phyloP scores from a whole-genome alignment of 1,140 invertebrate species.

The Pseudobourletiella spinata region DNA sequence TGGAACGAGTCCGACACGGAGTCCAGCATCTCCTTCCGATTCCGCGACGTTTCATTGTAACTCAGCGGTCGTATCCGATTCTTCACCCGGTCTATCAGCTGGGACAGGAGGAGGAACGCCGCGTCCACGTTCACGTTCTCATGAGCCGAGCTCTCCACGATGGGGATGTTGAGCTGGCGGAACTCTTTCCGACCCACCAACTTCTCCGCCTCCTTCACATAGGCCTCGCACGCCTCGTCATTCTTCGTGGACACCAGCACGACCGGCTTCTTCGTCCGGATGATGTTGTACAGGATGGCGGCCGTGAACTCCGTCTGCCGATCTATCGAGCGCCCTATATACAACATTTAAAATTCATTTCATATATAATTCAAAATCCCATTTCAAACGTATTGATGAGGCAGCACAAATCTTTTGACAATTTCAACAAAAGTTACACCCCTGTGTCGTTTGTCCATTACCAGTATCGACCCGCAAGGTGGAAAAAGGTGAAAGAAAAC shows the following conservation, averaged over 20 bases:
- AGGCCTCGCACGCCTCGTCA: constrained; percentile 82
- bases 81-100: constrained; percentile 75
- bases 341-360: neutral
- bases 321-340: constrained; percentile 66
- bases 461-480: constrained; percentile 1
- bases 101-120: constrained; percentile 83
- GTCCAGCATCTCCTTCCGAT: constrained; percentile 79
- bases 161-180: constrained; percentile 61
- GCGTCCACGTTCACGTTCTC: constrained; percentile 95
- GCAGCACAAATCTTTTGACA: too few species aligned
- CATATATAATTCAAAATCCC: too few species aligned
- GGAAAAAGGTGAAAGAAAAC: neutral
- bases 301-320: constrained; percentile 70
- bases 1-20: constrained; percentile 79
- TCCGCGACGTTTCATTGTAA: constrained; percentile 75
- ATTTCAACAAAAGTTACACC: too few species aligned
- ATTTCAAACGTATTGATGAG: too few species aligned
- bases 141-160: constrained; percentile 91
- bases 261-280: constrained; percentile 90
- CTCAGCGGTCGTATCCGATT: constrained; percentile 63
- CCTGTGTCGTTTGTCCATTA: neutral
- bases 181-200: constrained; percentile 80
- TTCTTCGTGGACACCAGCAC: constrained; percentile 94
- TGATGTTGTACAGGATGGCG: constrained; percentile 68
- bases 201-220: constrained; percentile 79